These are phyloP conservation scores for Stictonetta naevosa DNA, from an alignment of 2,113 vertebrate species.

Conservation along the genomic window DNA sequence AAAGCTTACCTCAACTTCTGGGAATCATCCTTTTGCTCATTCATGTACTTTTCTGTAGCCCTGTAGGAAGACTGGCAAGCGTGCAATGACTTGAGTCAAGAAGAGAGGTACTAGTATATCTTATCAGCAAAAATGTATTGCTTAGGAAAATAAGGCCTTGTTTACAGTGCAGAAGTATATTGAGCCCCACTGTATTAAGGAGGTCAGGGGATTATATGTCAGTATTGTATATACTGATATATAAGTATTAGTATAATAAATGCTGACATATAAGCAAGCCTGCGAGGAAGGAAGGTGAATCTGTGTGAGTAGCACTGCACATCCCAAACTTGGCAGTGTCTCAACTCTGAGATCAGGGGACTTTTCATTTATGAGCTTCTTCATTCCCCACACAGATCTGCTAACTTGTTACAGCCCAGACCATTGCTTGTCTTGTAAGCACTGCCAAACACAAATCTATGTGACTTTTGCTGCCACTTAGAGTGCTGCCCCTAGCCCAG, in stretches of 20 bases:
- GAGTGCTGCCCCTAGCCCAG: not conserved
- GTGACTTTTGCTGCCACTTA: not conserved
- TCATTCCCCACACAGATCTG: not conserved
- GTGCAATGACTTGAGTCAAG: not conserved
- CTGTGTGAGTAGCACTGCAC: not conserved
- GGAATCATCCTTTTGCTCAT: not conserved
- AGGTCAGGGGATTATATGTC: fast-evolving
- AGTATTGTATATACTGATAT: too few species aligned
- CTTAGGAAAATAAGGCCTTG: not conserved
- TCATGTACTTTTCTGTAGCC: not conserved
- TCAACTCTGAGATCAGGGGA: not conserved
- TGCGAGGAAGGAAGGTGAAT: not conserved
- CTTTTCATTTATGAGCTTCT: not conserved
- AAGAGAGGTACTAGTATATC: not conserved
- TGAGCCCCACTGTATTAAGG: not conserved
- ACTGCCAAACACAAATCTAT: not conserved
- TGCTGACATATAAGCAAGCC: not conserved
- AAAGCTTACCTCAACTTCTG: not conserved
- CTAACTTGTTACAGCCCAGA: not conserved
- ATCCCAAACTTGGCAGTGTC: not conserved
- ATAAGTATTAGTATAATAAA: too few species aligned
- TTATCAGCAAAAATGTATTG: not conserved
- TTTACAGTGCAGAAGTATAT: not conserved
- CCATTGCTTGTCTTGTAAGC: not conserved
- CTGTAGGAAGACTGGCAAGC: not conserved